Base-by-base conservation (phyloP, 2,888 invertebrate genomes). In the Mimumesa dahlbomi region DNA sequence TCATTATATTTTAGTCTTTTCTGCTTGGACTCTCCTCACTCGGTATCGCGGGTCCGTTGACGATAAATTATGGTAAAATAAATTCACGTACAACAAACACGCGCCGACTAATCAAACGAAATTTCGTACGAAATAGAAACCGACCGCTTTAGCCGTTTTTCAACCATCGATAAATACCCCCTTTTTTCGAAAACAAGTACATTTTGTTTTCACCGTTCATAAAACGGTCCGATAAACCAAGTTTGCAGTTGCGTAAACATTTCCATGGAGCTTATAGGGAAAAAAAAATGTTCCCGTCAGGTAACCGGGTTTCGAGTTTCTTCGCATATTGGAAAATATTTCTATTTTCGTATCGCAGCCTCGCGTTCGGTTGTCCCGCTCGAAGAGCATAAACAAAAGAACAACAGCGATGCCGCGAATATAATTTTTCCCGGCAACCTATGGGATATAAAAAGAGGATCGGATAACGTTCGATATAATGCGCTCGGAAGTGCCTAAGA, bases 311-410 rank as follows among this genome's bases (percentile, higher is more conserved):
- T 13, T 58, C 48, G 18, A 42, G 49, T 42, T 42, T 42, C 42
- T 13, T 2, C 4, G 13, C 34, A 48, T 18, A 49, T 22, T 21
- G 11, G 25, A 22, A 7, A 45, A 45, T 45, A 29, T 45, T 19
- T 38, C 34, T 14, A 21, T 34, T 43, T 50, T 50, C 34, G 14
- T 3, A n/a, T n/a, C 34, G 34, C 9, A 11, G 3, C 34, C 25
- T 14, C 25, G 19, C 22, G 58, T 18, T 61, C 21, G n/a, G 6
- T 21, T 50, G 21, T 22, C 13, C 18, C 18, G 13, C 3, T 18
- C 42, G 19, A 16, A 11, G 13, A 52, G 36, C 14, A 52, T 59
- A 61, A 65, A 65, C 61, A 63, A 31, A 34, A 34, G 34, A 34
- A 34, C 34, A 34, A 2, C 34, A n/a, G 11, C 34, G n/a, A 34